Evolutionary conservation across 2,113 vertebrate species (phyloP).

Genomic region (Canis aureus): DNA sequence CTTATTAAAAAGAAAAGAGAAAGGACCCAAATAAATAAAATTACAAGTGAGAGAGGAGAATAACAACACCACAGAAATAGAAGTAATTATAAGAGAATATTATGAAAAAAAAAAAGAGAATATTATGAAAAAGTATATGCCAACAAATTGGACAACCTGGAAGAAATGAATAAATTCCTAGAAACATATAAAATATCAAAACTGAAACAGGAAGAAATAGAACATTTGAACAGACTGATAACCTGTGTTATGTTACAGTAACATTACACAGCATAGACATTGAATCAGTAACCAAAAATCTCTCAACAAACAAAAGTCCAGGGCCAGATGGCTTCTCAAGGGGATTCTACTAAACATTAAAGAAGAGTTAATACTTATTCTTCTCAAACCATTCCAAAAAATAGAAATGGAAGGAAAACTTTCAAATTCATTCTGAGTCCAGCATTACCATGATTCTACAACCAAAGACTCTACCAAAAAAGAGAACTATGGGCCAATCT

Average conservation of each 20-base stretch:
- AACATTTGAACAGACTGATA: background rate
- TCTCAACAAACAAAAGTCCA: background rate
- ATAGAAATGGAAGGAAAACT: background rate
- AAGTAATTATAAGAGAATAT: background rate
- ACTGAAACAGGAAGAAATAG: background rate
- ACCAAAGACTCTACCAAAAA: background rate
- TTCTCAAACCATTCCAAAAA: background rate
- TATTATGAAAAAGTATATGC: background rate
- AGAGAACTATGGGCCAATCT: background rate
- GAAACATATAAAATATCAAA: background rate
- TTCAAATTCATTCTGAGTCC: background rate
- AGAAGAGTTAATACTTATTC: background rate
- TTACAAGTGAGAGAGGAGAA: background rate
- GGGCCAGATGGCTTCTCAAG: background rate
- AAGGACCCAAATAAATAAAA: background rate
- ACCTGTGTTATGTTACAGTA: no score
- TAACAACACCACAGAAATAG: background rate
- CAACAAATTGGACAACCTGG: background rate
- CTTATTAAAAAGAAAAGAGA: background rate
- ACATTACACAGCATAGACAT: background rate
- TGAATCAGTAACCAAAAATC: background rate
- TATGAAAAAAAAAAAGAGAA: background rate
- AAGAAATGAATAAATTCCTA: background rate
- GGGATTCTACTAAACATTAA: background rate
- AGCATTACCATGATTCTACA: background rate